These are phyloP conservation scores for Edolisoma coerulescens DNA, from an alignment of 2,113 vertebrate genomes.

Conservation along the genomic window DNA sequence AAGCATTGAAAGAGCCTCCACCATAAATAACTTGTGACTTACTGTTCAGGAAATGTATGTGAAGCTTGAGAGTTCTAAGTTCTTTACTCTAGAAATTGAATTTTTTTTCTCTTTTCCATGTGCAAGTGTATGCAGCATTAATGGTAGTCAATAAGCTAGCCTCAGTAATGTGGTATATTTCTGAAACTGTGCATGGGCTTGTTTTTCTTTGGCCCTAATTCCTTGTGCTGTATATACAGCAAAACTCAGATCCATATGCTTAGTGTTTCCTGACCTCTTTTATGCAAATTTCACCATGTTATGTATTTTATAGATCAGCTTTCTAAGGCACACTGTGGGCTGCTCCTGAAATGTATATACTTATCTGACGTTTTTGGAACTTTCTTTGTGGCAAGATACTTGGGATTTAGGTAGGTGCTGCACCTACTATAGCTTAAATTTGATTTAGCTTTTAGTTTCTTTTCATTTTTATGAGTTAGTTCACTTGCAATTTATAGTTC, in stretches of 20 bases:
- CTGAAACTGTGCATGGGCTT: neutral
- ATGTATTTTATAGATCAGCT: neutral
- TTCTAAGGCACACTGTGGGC: neutral
- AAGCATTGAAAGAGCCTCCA: neutral
- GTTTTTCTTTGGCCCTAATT: neutral
- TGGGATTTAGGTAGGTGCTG: neutral
- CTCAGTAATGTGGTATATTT: neutral
- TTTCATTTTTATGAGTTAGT: neutral
- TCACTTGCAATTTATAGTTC: neutral
- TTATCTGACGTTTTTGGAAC: neutral
- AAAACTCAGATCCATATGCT: neutral
- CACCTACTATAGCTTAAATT: neutral
- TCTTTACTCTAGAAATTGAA: neutral
- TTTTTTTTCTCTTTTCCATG: neutral
- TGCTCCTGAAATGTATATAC: neutral
- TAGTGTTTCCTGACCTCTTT: neutral
- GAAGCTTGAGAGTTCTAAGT: neutral
- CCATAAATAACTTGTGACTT: neutral
- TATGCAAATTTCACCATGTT: neutral
- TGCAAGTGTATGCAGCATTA: neutral
- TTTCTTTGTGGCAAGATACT: neutral
- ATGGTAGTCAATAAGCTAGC: neutral
- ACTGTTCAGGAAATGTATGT: neutral
- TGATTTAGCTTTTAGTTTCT: neutral
- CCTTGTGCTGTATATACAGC: neutral